A percentile compares a stretch with the other conserved stretches of the same genome.
These are phyloP conservation scores for Liodrosophila aerea DNA, from an alignment of 2,888 invertebrate genomes.

Conservation along the genomic window DNA sequence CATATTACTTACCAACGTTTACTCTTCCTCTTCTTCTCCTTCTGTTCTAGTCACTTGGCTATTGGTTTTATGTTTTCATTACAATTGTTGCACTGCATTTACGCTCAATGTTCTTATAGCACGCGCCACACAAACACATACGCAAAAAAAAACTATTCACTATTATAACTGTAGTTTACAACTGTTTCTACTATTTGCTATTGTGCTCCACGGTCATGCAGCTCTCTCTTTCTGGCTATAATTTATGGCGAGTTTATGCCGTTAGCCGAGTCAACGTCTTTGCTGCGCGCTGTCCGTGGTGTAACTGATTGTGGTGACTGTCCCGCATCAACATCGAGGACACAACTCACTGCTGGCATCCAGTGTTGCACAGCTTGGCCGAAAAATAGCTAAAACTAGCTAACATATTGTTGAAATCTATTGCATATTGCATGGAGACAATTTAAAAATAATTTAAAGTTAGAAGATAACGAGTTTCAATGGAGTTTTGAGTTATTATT, in stretches of 20 bases:
- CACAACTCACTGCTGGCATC: conserved; percentile 26
- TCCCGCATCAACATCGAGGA: conserved; percentile 39
- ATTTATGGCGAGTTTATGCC: conserved; percentile 2
- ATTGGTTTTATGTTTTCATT: conserved; percentile 10
- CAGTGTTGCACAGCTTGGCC: conserved; percentile 17
- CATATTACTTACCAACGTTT: too few species aligned
- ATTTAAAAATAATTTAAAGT: too few species aligned
- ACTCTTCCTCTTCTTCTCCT: too few species aligned
- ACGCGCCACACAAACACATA: conserved; percentile 19
- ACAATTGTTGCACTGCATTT: conserved; percentile 48
- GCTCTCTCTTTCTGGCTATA: neutral
- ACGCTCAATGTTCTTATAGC: conserved; percentile 19
- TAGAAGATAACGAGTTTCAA: too few species aligned
- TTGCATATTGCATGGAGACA: too few species aligned
- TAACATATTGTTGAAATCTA: too few species aligned
- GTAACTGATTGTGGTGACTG: conserved; percentile 40
- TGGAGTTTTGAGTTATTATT: too few species aligned
- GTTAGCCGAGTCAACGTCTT: conserved; percentile 27
- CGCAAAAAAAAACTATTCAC: neutral
- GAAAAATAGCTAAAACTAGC: too few species aligned
- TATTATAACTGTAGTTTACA: neutral
- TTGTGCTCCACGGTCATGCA: conserved; percentile 19
- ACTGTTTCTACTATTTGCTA: conserved; percentile 4
- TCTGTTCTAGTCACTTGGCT: neutral
- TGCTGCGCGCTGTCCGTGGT: conserved; percentile 62